Conservation (phyloP, 2,113 vertebrate species). For the Cephalopterus ornatus region DNA sequence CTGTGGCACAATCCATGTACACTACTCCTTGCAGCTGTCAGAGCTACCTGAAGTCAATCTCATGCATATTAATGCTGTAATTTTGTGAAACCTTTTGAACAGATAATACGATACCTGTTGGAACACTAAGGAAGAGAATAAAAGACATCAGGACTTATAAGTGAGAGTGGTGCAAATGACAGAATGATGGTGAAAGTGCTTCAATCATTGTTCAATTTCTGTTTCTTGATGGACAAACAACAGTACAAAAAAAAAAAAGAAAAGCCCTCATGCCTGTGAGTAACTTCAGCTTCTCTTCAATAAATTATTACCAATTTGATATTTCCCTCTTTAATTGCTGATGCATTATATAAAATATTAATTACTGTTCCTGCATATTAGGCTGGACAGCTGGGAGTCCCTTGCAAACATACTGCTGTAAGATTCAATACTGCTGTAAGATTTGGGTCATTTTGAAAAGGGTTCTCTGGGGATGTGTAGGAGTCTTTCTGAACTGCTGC, state of each 20-base stretch:
- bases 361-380: slow-evolving; percentile 13
- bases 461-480: not conserved
- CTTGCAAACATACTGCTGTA: not conserved
- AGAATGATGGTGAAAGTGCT: not conserved
- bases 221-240: not conserved
- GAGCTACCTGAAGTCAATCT: not conserved
- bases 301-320: slow-evolving; percentile 48
- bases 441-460: slow-evolving; percentile 35
- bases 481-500: not conserved
- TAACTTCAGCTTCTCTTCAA: slow-evolving; percentile 33
- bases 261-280: not conserved
- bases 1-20: not conserved
- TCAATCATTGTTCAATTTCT: not conserved
- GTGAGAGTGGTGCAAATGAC: not conserved
- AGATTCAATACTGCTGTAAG: not conserved
- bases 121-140: not conserved
- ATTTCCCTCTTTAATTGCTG: slow-evolving; percentile 30
- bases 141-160: not conserved
- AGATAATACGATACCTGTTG: slow-evolving; percentile 12
- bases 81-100: slow-evolving; percentile 24
- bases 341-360: slow-evolving; percentile 49
- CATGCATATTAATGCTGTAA: slow-evolving; percentile 50
- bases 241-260: not conserved
- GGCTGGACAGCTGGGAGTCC: not conserved
- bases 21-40: not conserved